Conservation (phyloP, 2,797 vertebrate genomes). For the Nannoperca obscura region DNA sequence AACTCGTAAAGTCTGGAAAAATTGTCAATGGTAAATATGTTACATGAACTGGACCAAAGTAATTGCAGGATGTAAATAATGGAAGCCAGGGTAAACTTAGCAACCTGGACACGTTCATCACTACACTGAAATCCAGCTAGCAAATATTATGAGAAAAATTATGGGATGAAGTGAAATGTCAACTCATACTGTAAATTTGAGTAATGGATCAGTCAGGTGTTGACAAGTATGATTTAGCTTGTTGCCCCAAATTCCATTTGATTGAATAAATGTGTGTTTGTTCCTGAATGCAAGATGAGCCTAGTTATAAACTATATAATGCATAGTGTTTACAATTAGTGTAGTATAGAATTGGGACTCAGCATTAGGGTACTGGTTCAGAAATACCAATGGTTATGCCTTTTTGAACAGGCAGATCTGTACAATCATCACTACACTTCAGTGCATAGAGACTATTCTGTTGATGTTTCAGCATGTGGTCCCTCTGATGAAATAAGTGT, state of each 20-base stretch:
- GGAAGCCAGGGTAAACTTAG: neutral
- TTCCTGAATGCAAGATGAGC: neutral
- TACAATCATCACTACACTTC: neutral
- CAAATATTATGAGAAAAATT: neutral
- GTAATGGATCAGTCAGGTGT: neutral
- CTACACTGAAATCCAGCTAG: neutral
- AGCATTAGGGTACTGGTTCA: too few relatives aligned
- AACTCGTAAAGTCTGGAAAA: conserved; percentile 14
- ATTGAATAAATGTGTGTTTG: neutral
- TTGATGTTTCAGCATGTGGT: neutral
- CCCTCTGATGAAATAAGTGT: conserved; percentile 3
- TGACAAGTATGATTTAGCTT: neutral
- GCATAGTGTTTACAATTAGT: too few relatives aligned
- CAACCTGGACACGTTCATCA: neutral
- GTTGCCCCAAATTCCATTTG: neutral
- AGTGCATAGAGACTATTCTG: neutral
- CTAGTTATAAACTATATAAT: too few relatives aligned
- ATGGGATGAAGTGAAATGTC: neutral
- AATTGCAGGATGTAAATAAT: conserved; percentile 6
- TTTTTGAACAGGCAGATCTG: neutral
- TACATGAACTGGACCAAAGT: conserved; percentile 30
- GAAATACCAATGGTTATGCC: too few relatives aligned
- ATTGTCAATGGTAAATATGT: conserved; percentile 21
- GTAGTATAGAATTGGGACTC: too few relatives aligned
- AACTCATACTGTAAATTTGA: neutral